A percentile compares a stretch with the other conserved stretches of the same genome.
phyloP scores from a whole-genome alignment of 2,113 vertebrate genomes.

The Prinia subflava region DNA sequence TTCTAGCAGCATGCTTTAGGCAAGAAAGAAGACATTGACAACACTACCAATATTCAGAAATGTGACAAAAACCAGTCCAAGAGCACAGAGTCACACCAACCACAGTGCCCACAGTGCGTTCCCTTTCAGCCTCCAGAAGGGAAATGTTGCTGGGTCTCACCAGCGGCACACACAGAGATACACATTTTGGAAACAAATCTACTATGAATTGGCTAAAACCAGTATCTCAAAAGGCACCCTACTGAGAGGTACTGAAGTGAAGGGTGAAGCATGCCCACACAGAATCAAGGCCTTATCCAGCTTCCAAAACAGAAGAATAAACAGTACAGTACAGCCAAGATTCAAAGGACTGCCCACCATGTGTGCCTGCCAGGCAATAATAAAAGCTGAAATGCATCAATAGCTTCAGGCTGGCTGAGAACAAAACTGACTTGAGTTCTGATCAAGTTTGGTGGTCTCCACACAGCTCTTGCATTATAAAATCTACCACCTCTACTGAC shows the following conservation, averaged over 20 bases:
- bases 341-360: not conserved
- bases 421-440: not conserved
- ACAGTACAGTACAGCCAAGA: not conserved
- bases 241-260: not conserved
- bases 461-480: not conserved
- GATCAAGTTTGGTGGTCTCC: not conserved
- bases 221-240: not conserved
- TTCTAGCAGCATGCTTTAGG: not conserved
- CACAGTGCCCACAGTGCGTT: not conserved
- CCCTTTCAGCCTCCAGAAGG: not conserved
- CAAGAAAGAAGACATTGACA: not conserved
- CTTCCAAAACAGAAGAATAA: not conserved
- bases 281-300: not conserved
- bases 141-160: not conserved
- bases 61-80: not conserved
- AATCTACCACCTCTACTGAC: not conserved
- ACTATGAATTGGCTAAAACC: not conserved
- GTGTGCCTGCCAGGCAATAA: not conserved
- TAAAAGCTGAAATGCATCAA: conserved; percentile 7
- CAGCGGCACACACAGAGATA: not conserved
- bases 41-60: not conserved
- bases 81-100: not conserved
- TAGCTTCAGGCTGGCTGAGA: not conserved
- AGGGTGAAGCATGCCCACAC: not conserved
- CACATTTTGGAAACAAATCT: not conserved